Conservation (phyloP, 37 sponge, comb jelly and placozoan genomes). For the Beroe forskalii region DNA sequence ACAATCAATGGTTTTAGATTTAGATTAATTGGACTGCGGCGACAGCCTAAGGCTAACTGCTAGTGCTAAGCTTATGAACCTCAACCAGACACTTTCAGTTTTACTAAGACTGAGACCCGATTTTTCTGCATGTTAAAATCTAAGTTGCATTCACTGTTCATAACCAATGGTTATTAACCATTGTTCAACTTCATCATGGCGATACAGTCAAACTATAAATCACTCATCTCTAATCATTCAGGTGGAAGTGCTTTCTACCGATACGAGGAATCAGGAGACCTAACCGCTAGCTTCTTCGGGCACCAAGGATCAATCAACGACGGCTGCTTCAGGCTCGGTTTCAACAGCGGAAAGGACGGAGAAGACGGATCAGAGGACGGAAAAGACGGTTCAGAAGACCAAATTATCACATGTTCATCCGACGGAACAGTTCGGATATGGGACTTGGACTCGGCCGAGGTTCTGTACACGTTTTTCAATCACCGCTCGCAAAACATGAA, state of each 20-base stretch:
- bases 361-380: no score
- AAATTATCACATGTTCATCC: neutral
- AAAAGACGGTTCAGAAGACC: no score
- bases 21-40: neutral
- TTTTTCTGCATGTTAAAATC: no score
- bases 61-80: no score
- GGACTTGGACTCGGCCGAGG: neutral
- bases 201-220: no score
- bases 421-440: slow-evolving; percentile 8
- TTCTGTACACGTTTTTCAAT: slow-evolving; percentile 23
- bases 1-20: neutral
- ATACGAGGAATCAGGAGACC: neutral
- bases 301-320: neutral
- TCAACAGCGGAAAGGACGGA: no score
- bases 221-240: no score
- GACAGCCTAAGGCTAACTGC: neutral
- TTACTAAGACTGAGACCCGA: no score
- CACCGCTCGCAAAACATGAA: slow-evolving; percentile 5
- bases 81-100: no score
- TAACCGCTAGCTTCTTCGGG: neutral
- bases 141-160: no score
- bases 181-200: no score
- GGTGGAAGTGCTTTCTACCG: neutral
- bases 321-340: neutral
- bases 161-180: no score